Percentiles rank a stretch among this genome's conserved stretches.
Conservation (phyloP, 2,888 invertebrate genomes). For the Luperina nickerlii region DNA sequence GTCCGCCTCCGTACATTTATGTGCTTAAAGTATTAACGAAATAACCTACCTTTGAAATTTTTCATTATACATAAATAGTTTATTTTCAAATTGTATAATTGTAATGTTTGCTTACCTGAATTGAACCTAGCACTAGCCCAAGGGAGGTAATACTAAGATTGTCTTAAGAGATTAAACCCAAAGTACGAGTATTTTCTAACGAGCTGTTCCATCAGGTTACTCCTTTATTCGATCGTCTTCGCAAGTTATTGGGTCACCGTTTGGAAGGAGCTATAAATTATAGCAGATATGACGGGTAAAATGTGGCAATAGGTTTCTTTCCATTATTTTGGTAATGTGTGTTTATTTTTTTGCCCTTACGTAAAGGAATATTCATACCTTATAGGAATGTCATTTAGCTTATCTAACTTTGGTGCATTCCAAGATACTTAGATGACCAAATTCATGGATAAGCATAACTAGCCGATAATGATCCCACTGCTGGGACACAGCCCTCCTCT, state of each 20-base stretch:
- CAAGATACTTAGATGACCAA: background rate
- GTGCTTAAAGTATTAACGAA: too few species aligned
- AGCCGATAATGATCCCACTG: too few species aligned
- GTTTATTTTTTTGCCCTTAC: background rate
- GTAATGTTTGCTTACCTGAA: background rate
- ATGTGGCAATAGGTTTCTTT: background rate
- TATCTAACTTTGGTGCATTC: background rate
- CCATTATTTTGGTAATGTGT: background rate
- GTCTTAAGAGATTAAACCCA: conserved; percentile 25
- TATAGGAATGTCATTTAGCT: background rate
- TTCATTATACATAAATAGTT: background rate
- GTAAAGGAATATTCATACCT: background rate
- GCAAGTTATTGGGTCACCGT: conserved; percentile 16
- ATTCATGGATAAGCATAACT: too few species aligned
- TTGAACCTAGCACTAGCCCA: background rate
- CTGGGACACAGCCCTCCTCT: too few species aligned
- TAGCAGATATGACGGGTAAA: conserved; percentile 8
- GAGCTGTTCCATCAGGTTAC: conserved; percentile 28
- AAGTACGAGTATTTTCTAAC: conserved; percentile 55
- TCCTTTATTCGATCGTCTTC: conserved; percentile 15
- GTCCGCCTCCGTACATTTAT: too few species aligned
- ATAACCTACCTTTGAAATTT: background rate
- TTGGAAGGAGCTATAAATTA: conserved; percentile 18
- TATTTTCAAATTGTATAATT: background rate
- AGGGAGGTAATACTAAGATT: background rate